Conservation (phyloP, 2,113 vertebrate genomes). For the Melanotaenia duboulayi region DNA sequence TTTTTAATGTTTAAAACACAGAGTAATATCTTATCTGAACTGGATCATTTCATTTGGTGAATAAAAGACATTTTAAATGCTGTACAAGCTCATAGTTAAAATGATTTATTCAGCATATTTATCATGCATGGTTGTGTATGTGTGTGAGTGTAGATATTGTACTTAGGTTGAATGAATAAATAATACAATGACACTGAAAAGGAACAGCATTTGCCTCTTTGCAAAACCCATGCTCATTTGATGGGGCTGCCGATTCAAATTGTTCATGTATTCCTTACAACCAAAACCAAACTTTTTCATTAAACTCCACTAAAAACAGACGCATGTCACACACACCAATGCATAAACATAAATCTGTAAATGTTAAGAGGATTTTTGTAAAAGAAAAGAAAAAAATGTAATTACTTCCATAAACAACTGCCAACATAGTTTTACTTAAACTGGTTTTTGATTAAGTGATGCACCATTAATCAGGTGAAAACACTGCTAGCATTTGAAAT, state of each 20-base stretch:
- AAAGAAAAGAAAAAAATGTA: not conserved
- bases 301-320: constrained; percentile 25
- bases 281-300: constrained; percentile 24
- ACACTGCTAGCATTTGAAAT: constrained; percentile 48
- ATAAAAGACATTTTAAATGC: not conserved
- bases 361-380: not conserved
- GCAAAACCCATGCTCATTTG: constrained; percentile 7
- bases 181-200: too few species aligned
- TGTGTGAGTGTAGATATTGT: too few species aligned
- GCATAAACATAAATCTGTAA: not conserved
- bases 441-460: constrained; percentile 6
- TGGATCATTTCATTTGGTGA: not conserved
- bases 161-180: too few species aligned
- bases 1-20: not conserved
- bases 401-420: not conserved
- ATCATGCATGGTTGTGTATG: too few species aligned
- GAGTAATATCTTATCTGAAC: not conserved
- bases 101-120: not conserved
- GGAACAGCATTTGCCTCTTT: too few species aligned
- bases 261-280: constrained; percentile 34
- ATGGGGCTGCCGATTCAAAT: constrained; percentile 45
- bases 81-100: not conserved
- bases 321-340: not conserved
- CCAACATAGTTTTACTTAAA: constrained; percentile 14
- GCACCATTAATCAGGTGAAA: constrained; percentile 39